phyloP scores from a whole-genome alignment of 2,113 vertebrate genomes.

The Caloenas nicobarica region DNA sequence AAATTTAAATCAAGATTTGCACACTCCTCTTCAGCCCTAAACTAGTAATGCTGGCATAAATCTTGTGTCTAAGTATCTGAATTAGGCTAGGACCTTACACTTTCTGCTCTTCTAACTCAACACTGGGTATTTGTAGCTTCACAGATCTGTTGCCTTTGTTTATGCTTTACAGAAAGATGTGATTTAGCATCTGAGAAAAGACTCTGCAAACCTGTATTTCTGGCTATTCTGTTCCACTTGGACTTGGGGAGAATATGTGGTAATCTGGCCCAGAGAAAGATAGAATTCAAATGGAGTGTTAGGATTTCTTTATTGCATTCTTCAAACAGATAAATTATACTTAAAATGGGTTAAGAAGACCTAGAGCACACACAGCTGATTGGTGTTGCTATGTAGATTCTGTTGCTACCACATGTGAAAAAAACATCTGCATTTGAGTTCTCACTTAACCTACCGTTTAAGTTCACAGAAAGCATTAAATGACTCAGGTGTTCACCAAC shows the following conservation, averaged over 20 bases:
- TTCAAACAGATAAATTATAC: conserved; percentile 33
- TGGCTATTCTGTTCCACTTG: background rate
- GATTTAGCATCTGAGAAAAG: background rate
- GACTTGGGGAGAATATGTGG: background rate
- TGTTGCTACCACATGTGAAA: background rate
- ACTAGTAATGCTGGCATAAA: background rate
- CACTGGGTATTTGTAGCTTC: background rate
- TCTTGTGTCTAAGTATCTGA: background rate
- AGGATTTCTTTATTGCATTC: conserved; percentile 11
- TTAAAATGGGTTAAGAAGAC: background rate
- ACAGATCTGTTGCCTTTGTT: background rate
- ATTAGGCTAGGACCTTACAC: background rate
- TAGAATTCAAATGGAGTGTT: background rate
- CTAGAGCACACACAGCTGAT: conserved; percentile 2
- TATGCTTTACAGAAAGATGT: background rate
- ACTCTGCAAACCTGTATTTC: background rate
- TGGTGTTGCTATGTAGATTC: conserved; percentile 34
- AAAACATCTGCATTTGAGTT: background rate
- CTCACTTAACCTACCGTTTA: conserved; percentile 8
- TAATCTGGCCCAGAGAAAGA: background rate
- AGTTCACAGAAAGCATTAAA: background rate
- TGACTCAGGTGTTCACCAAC: conserved; percentile 1
- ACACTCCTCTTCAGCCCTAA: background rate
- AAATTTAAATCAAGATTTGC: background rate
- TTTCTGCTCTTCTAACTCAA: background rate